Evolutionary conservation across 2,113 vertebrate genomes (phyloP).

Genomic region (Sakesphorus luctuosus): DNA sequence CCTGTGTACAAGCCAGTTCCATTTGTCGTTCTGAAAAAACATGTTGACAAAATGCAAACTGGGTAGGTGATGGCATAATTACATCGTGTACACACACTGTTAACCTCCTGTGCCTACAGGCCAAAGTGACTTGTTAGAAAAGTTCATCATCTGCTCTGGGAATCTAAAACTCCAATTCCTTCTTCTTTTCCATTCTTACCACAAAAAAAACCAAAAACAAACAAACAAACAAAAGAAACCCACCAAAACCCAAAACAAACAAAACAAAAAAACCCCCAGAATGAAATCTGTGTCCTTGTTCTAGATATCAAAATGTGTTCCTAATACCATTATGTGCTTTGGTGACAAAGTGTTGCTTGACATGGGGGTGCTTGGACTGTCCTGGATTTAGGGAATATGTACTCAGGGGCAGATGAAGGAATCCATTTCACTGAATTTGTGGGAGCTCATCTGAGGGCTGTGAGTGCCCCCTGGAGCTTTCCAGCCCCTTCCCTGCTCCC

Average conservation of each 20-base stretch:
- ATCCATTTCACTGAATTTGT: rapidly evolving
- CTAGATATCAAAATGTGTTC: not conserved
- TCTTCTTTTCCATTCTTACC: not conserved
- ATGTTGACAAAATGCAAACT: not conserved
- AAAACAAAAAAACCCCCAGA: not conserved
- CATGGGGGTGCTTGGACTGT: too few species aligned
- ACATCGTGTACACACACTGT: not conserved
- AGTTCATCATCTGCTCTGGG: not conserved
- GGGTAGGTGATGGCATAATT: not conserved
- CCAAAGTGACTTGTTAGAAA: not conserved
- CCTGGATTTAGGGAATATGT: not conserved
- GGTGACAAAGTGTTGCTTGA: not conserved
- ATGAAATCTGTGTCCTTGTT: not conserved
- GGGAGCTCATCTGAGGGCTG: not conserved
- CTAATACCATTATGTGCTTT: not conserved
- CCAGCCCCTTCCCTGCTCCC: not conserved
- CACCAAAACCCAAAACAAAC: not conserved
- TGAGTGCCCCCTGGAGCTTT: too few species aligned
- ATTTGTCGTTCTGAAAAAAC: not conserved
- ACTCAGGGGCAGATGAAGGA: not conserved
- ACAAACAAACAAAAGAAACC: not conserved
- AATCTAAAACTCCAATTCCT: not conserved
- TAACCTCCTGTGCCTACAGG: not conserved
- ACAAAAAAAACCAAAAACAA: not conserved
- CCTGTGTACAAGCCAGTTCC: not conserved